phyloP scores from a whole-genome alignment of 2,888 invertebrate species.

The Lepas anatifera region DNA sequence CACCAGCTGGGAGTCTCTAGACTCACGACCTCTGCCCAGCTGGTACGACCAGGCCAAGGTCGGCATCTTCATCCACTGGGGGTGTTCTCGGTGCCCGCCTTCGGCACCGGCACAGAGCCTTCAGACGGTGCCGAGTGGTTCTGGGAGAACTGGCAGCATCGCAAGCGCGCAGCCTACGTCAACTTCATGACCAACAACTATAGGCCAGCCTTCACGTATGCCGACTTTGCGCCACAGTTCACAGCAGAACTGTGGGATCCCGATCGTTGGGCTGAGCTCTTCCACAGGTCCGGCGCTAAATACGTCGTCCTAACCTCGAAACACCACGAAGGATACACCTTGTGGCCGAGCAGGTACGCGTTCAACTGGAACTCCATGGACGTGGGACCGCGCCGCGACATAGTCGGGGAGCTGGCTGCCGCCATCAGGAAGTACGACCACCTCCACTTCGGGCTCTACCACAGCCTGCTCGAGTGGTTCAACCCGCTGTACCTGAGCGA shows the following conservation, averaged over 20 bases:
- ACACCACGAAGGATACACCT: conserved; percentile 73
- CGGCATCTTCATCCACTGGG: conserved; percentile 91
- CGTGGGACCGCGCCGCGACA: conserved; percentile 31
- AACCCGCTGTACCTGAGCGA: conserved; percentile 66
- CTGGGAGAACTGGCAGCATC: conserved; percentile 63
- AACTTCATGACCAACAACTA: conserved; percentile 62
- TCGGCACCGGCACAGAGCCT: too few relatives aligned
- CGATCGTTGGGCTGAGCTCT: conserved; percentile 66
- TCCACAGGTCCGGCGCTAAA: conserved; percentile 71
- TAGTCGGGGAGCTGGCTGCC: conserved; percentile 38
- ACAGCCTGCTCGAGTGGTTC: conserved; percentile 67
- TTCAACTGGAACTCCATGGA: conserved; percentile 76
- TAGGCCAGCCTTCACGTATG: conserved; percentile 30
- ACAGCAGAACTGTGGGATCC: conserved; percentile 72
- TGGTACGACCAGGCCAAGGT: conserved; percentile 88
- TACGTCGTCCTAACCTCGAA: conserved; percentile 74
- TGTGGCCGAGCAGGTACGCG: conserved; percentile 67
- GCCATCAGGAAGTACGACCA: conserved; percentile 48
- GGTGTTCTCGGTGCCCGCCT: conserved; percentile 84
- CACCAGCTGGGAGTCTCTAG: conserved; percentile 74
- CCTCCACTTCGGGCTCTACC: conserved; percentile 69
- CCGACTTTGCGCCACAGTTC: conserved; percentile 79
- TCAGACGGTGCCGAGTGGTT: too few relatives aligned
- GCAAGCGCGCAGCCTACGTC: conserved; percentile 20
- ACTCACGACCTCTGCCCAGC: conserved; percentile 59